phyloP scores from a whole-genome alignment of 2,797 vertebrate species.

The Gadopsis marmoratus region DNA sequence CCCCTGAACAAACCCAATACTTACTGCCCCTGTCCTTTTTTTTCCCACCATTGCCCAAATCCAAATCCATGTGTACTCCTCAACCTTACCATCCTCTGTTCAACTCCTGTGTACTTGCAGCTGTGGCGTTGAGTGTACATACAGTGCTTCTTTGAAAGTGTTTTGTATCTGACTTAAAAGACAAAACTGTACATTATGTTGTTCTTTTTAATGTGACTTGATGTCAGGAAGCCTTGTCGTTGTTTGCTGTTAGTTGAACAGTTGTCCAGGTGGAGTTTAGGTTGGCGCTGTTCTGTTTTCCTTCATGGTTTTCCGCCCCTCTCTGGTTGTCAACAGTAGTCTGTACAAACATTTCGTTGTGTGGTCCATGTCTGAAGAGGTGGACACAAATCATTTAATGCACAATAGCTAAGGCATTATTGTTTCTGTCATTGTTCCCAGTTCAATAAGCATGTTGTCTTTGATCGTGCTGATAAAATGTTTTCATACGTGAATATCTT shows the following conservation, averaged over 20 bases:
- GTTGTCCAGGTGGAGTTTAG: constrained; percentile 60
- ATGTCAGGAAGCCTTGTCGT: constrained; percentile 54
- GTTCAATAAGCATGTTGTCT: constrained; percentile 37
- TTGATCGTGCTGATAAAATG: constrained; percentile 24
- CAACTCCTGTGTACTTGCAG: constrained; percentile 64
- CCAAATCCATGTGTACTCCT: constrained; percentile 60
- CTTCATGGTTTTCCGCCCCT: constrained; percentile 51
- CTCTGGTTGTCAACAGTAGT: constrained; percentile 52
- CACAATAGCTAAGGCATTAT: background rate
- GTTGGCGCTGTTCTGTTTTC: constrained; percentile 60
- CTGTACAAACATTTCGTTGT: constrained; percentile 43
- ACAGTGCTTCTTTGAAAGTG: constrained; percentile 58
- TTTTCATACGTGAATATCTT: background rate
- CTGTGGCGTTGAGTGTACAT: constrained; percentile 67
- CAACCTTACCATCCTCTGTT: constrained; percentile 69
- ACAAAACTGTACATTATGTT: constrained; percentile 70
- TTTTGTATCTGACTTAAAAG: constrained; percentile 58
- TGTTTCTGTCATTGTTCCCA: constrained; percentile 37
- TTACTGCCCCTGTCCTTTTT: constrained; percentile 45
- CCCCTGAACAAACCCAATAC: constrained; percentile 56
- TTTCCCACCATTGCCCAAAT: constrained; percentile 50
- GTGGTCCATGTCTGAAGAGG: constrained; percentile 47
- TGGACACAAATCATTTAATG: constrained; percentile 26
- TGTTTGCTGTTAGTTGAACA: constrained; percentile 58
- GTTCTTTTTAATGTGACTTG: constrained; percentile 56